phyloP scores from a whole-genome alignment of 2,888 invertebrate species.

The Ptychoptera contaminata region DNA sequence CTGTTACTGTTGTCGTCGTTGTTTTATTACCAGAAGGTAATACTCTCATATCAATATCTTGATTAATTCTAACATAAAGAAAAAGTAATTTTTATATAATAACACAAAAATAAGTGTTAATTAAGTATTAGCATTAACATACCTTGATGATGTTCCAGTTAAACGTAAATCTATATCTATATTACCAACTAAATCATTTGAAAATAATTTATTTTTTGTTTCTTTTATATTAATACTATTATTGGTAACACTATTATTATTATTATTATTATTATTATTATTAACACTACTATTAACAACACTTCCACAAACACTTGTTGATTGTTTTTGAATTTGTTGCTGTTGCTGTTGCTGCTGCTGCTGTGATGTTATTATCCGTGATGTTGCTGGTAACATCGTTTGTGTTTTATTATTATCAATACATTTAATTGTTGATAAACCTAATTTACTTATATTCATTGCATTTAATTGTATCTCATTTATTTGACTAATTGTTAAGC shows the following conservation, averaged over 20 bases:
- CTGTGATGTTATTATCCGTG: background rate
- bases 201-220: no score
- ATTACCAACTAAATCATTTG: no score
- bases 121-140: no score
- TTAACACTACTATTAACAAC: no score
- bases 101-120: no score
- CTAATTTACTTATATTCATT: conserved; percentile 39
- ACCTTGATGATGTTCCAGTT: no score
- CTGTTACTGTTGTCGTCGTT: background rate
- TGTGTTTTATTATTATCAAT: background rate
- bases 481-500: conserved; percentile 41
- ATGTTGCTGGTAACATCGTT: background rate
- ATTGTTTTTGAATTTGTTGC: background rate
- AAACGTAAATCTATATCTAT: no score
- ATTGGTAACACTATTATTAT: no score
- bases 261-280: no score
- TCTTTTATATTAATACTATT: no score
- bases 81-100: no score
- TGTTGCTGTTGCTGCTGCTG: background rate
- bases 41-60: conserved; percentile 23
- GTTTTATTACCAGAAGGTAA: conserved; percentile 10
- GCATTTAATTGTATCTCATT: conserved; percentile 46
- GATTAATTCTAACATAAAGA: conserved; percentile 4
- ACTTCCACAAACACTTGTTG: no score
- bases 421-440: conserved; percentile 18